Evolutionary conservation across 2,888 invertebrate species (phyloP).

Genomic region (Coleophora flavipennella): DNA sequence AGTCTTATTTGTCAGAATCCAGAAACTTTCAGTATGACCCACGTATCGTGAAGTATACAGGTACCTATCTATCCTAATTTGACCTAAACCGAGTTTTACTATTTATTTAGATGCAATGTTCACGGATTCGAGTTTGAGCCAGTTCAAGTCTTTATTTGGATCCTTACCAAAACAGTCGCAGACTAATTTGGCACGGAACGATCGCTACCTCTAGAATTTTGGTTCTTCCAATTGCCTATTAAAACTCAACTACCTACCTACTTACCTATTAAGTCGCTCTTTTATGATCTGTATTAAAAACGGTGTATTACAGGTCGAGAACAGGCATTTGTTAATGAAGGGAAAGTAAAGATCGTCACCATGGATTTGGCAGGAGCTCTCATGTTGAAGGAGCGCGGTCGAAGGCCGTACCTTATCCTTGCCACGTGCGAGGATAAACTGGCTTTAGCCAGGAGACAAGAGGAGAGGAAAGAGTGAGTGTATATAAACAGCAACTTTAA

Average conservation of each 20-base stretch:
- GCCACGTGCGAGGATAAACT: slow-evolving; percentile 31
- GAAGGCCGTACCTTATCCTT: slow-evolving; percentile 56
- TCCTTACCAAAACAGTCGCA: background rate
- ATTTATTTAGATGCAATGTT: too few species aligned
- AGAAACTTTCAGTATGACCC: too few species aligned
- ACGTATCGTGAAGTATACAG: too few species aligned
- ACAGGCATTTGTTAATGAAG: slow-evolving; percentile 44
- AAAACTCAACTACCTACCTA: too few species aligned
- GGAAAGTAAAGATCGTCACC: slow-evolving; percentile 45
- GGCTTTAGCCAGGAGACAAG: slow-evolving; percentile 28
- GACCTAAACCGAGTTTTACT: too few species aligned
- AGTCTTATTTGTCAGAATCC: too few species aligned
- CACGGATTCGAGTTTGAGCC: background rate
- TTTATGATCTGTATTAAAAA: too few species aligned
- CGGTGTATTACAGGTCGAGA: slow-evolving; percentile 51
- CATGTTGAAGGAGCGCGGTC: slow-evolving; percentile 52
- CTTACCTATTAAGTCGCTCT: too few species aligned
- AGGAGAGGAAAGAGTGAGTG: slow-evolving; percentile 38
- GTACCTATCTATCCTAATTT: too few species aligned
- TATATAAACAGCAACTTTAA: background rate
- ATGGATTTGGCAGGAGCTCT: slow-evolving; percentile 53
- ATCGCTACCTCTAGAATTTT: too few species aligned
- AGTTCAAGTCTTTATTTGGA: background rate
- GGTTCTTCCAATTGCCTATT: too few species aligned
- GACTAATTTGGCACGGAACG: slow-evolving; percentile 10